Evolutionary conservation across 92 coral and sea anemone species (phyloP).

Genomic region (Muricea muricata): DNA sequence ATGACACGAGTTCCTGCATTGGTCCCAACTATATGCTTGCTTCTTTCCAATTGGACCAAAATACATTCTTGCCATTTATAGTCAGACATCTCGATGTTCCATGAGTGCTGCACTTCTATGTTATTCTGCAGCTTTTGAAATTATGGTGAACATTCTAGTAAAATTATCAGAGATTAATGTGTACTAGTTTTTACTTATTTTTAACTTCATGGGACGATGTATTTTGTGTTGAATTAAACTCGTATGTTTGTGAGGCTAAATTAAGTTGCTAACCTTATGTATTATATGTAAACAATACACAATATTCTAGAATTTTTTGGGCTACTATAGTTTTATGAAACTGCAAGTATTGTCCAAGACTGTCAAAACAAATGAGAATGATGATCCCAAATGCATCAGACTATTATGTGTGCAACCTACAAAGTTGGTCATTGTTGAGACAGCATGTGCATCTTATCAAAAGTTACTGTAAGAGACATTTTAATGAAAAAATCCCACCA

Average conservation of each 20-base stretch:
- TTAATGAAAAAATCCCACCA: conserved; percentile 49
- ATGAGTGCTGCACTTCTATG: neutral
- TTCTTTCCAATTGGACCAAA: conserved; percentile 60
- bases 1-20: conserved; percentile 52
- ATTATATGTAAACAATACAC: too few species aligned
- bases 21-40: conserved; percentile 76
- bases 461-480: conserved; percentile 58
- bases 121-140: neutral
- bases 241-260: too few species aligned
- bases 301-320: too few species aligned
- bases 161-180: too few species aligned
- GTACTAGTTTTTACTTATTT: too few species aligned
- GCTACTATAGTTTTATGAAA: too few species aligned
- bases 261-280: too few species aligned
- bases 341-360: too few species aligned
- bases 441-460: conserved; percentile 57
- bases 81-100: conserved; percentile 49
- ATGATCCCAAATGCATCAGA: conserved; percentile 1
- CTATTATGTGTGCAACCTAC: conserved; percentile 10
- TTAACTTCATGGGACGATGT: too few species aligned
- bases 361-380: too few species aligned
- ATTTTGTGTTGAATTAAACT: too few species aligned
- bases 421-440: conserved; percentile 58
- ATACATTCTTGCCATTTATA: conserved; percentile 44
- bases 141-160: conserved; percentile 9